Conservation (phyloP, 2,797 vertebrate genomes). For the Falco columbarius region DNA sequence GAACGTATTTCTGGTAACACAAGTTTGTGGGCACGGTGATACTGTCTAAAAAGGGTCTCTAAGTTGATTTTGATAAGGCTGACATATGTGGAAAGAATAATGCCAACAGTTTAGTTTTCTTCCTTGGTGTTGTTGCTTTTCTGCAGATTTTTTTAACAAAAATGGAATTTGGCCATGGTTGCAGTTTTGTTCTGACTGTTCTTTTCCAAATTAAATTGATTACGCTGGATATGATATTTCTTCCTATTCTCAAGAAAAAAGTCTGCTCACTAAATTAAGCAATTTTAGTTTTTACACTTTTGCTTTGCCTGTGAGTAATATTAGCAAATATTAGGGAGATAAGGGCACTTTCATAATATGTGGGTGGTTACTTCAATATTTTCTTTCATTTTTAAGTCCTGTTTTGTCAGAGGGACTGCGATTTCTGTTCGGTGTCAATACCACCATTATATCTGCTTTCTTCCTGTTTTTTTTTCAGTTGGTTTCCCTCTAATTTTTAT, state of each 20-base stretch:
- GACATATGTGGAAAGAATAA: fast-evolving
- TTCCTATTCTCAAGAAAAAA: not conserved
- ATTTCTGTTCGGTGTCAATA: not conserved
- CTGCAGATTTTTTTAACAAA: not conserved
- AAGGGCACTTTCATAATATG: not conserved
- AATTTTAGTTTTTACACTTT: not conserved
- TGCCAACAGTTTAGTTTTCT: fast-evolving
- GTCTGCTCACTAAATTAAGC: not conserved
- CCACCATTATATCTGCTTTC: not conserved
- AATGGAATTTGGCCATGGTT: not conserved
- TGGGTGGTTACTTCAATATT: not conserved
- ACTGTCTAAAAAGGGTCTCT: not conserved
- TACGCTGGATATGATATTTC: not conserved
- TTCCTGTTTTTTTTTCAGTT: not conserved
- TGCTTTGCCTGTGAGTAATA: not conserved
- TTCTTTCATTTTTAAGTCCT: not conserved
- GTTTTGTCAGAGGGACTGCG: not conserved
- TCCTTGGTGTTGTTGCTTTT: not conserved
- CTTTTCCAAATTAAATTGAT: not conserved
- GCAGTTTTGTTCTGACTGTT: not conserved
- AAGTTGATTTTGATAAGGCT: not conserved
- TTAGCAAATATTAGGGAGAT: not conserved
- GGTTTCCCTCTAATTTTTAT: not conserved
- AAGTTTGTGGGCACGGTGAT: not conserved
- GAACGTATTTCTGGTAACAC: fast-evolving